Evolutionary conservation across 2,797 vertebrate species (phyloP).

Genomic region (Prionace glauca): DNA sequence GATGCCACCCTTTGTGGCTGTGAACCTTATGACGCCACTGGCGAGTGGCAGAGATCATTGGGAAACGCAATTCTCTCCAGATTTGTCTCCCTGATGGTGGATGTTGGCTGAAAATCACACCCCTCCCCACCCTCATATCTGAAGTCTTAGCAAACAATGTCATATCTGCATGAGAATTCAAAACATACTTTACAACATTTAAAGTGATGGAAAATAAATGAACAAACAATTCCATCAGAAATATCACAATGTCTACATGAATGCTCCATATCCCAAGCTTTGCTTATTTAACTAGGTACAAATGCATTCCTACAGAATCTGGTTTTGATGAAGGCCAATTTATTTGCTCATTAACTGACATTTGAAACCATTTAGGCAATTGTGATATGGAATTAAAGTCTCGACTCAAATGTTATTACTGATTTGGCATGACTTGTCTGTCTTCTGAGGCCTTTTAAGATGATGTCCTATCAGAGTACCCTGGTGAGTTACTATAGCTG

Average conservation of each 20-base stretch:
- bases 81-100: no score
- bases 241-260: slow-evolving; percentile 48
- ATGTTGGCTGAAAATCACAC: no score
- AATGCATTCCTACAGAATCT: slow-evolving; percentile 50
- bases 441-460: slow-evolving; percentile 37
- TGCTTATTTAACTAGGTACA: slow-evolving; percentile 53
- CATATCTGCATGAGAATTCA: slow-evolving; percentile 39
- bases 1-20: no score
- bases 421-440: slow-evolving; percentile 46
- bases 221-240: slow-evolving; percentile 51
- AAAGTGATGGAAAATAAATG: slow-evolving; percentile 42
- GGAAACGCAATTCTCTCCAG: no score
- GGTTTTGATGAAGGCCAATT: slow-evolving; percentile 54
- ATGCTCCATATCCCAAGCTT: slow-evolving; percentile 43
- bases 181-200: slow-evolving; percentile 46
- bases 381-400: slow-evolving; percentile 49
- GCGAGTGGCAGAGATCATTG: no score
- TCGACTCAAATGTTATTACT: slow-evolving; percentile 48
- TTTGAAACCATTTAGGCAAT: slow-evolving; percentile 56
- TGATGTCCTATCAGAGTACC: slow-evolving; percentile 9
- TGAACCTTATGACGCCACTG: no score
- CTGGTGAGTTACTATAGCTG: not conserved
- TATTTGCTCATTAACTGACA: slow-evolving; percentile 60
- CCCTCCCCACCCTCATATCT: no score
- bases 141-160: not conserved